Conservation (phyloP, 2,797 vertebrate genomes). For the Propithecus deckenii region DNA sequence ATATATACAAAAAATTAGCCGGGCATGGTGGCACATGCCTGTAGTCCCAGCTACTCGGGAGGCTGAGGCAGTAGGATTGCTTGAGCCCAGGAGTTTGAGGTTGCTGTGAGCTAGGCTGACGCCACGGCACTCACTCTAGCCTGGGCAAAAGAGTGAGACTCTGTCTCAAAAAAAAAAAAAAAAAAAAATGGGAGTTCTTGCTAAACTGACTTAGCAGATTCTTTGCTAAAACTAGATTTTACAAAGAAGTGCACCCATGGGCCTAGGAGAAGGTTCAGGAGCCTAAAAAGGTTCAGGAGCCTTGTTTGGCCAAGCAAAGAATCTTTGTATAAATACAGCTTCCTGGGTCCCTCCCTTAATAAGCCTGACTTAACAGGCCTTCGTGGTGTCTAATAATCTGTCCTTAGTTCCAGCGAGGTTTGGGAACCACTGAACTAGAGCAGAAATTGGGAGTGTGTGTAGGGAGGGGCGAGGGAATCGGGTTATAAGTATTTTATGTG, state of each 20-base stretch:
- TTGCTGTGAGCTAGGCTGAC: too few relatives aligned
- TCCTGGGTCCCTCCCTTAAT: neutral
- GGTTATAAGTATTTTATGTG: neutral
- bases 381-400: neutral
- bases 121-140: too few relatives aligned
- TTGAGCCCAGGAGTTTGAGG: too few relatives aligned
- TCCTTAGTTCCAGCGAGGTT: neutral
- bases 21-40: too few relatives aligned
- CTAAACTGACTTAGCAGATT: constrained; percentile 3
- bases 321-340: neutral
- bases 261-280: neutral
- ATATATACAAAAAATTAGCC: too few relatives aligned
- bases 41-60: too few relatives aligned
- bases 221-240: neutral
- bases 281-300: neutral
- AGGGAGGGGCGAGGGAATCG: accelerated
- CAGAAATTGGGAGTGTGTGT: neutral
- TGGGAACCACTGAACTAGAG: neutral
- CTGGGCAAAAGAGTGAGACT: too few relatives aligned
- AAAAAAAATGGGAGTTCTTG: neutral
- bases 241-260: neutral
- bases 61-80: too few relatives aligned
- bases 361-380: neutral
- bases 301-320: neutral
- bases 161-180: too few relatives aligned